phyloP scores from a whole-genome alignment of 2,797 vertebrate genomes.

The Petrocephalus schoutedeni region DNA sequence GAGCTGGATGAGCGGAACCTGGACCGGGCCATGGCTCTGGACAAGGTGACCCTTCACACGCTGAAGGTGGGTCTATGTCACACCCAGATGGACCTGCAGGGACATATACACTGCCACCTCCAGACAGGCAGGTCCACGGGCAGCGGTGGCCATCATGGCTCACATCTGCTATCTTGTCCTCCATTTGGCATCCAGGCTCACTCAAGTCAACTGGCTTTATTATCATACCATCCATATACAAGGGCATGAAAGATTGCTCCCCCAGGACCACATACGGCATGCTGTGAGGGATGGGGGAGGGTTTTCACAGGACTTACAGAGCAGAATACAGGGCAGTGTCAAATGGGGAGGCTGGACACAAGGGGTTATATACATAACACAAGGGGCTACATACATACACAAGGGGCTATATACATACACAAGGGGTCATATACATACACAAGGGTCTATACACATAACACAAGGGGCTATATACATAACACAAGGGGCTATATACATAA shows the following conservation, averaged over 20 bases:
- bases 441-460: no score
- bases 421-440: no score
- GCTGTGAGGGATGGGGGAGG: background rate
- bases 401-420: no score
- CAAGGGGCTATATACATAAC: background rate
- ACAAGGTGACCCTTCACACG: conserved; percentile 62
- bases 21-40: conserved; percentile 67
- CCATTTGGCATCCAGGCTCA: background rate
- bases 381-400: no score
- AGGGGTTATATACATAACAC: no score
- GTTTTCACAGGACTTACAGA: background rate
- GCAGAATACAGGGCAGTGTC: background rate
- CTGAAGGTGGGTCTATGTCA: conserved; percentile 60
- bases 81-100: background rate
- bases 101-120: background rate
- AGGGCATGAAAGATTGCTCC: background rate
- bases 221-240: background rate
- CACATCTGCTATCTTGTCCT: background rate
- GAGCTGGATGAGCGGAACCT: conserved; percentile 72
- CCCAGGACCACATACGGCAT: background rate
- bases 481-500: background rate
- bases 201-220: background rate
- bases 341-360: background rate
- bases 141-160: background rate
- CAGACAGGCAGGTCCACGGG: background rate